Conservation (phyloP, 2,113 vertebrate species). For the Meriones unguiculatus region DNA sequence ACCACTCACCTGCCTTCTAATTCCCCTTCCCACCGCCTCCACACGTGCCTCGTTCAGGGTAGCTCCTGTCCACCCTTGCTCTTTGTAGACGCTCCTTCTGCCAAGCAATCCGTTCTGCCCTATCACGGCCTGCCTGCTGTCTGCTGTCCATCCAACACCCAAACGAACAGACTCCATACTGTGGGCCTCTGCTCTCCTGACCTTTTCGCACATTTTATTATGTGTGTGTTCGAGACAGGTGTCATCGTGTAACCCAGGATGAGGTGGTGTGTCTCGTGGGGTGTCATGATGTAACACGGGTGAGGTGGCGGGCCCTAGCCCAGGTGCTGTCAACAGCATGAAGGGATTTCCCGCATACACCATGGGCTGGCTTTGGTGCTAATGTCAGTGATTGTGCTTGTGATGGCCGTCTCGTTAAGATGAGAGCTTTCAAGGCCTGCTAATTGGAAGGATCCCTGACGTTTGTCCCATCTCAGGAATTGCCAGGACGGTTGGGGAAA, state of each 20-base stretch:
- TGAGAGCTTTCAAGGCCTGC: not conserved
- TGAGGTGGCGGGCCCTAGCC: too few relatives aligned
- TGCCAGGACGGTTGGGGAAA: not conserved
- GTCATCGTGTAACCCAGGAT: too few relatives aligned
- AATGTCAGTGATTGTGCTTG: conserved; percentile 19
- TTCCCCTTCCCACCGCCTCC: not conserved
- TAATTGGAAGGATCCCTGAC: not conserved
- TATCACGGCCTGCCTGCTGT: not conserved
- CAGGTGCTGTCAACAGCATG: not conserved
- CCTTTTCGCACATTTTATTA: not conserved
- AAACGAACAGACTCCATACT: not conserved
- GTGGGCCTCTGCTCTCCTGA: not conserved
- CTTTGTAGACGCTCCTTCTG: not conserved
- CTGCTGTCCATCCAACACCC: not conserved
- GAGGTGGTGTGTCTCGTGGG: not conserved
- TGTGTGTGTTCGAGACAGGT: not conserved
- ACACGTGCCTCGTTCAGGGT: not conserved
- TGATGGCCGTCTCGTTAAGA: not conserved
- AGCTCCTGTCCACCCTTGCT: not conserved
- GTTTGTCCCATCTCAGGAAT: not conserved
- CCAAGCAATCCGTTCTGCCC: not conserved
- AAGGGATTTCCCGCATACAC: too few relatives aligned
- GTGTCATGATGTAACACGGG: too few relatives aligned
- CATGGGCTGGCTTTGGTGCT: not conserved
- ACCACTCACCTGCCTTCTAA: not conserved